Evolutionary conservation across 2,797 vertebrate genomes (phyloP).

Genomic region (Myiotriccus ornatus): DNA sequence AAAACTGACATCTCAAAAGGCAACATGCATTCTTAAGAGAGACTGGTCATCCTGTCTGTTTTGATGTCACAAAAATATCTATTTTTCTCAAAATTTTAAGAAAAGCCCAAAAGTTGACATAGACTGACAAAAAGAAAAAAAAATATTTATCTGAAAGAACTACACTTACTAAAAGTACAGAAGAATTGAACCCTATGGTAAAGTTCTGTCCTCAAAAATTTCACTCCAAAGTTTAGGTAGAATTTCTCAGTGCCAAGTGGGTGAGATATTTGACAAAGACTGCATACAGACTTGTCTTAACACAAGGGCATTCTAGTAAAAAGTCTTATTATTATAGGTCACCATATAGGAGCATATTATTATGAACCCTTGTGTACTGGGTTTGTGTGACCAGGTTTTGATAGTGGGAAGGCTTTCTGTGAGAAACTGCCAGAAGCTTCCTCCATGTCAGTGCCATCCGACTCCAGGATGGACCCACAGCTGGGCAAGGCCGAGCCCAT

Average conservation of each 20-base stretch:
- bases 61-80: neutral
- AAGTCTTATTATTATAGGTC: neutral
- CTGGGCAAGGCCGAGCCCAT: too few relatives aligned
- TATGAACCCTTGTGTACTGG: neutral
- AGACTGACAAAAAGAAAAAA: neutral
- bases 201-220: neutral
- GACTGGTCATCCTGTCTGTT: neutral
- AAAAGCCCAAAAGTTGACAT: neutral
- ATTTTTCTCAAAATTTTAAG: neutral
- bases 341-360: neutral
- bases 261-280: neutral
- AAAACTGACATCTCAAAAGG: neutral
- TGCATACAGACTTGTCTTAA: neutral
- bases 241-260: neutral
- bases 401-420: neutral
- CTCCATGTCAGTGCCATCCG: neutral
- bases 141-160: neutral
- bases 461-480: neutral
- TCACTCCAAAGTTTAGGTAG: neutral
- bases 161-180: neutral
- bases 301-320: neutral
- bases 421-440: neutral
- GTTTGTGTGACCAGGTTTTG: neutral
- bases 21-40: neutral
- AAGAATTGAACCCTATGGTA: neutral